A percentile compares a stretch with the other conserved stretches of the same genome.
These are phyloP conservation scores for Leptopterna dolabrata DNA, from an alignment of 2,888 invertebrate genomes.

Conservation along the genomic window DNA sequence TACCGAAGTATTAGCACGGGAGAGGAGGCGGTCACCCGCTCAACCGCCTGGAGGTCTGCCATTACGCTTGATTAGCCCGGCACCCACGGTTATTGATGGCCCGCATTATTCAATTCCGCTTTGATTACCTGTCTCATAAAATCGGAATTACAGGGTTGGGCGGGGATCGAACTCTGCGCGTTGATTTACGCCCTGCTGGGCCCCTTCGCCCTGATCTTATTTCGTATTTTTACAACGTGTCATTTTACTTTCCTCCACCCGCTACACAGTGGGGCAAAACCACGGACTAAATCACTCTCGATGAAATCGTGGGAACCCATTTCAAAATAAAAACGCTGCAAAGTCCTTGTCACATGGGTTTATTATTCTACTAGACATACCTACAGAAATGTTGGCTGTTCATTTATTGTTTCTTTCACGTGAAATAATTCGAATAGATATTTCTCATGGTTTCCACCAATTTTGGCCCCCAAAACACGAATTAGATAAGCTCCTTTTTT, in stretches of 20 bases:
- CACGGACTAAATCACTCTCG: too few species aligned
- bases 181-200: slow-evolving; percentile 8
- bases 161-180: slow-evolving; percentile 20
- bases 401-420: too few species aligned
- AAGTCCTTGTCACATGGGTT: too few species aligned
- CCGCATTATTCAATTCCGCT: slow-evolving; percentile 53
- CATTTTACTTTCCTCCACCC: neutral
- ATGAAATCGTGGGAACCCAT: too few species aligned
- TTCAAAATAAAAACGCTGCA: too few species aligned
- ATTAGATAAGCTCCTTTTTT: too few species aligned
- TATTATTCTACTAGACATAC: too few species aligned
- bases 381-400: too few species aligned
- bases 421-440: too few species aligned
- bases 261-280: too few species aligned
- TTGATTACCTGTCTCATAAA: slow-evolving; percentile 52
- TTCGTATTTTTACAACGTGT: neutral
- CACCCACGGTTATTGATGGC: slow-evolving; percentile 40
- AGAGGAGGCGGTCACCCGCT: neutral
- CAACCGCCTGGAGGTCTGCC: neutral
- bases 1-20: neutral
- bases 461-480: too few species aligned
- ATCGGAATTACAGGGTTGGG: slow-evolving; percentile 46
- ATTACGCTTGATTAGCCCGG: slow-evolving; percentile 34
- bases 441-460: too few species aligned
- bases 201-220: neutral